phyloP scores from a whole-genome alignment of 2,888 invertebrate species.

The Drosophila flavopinicola region DNA sequence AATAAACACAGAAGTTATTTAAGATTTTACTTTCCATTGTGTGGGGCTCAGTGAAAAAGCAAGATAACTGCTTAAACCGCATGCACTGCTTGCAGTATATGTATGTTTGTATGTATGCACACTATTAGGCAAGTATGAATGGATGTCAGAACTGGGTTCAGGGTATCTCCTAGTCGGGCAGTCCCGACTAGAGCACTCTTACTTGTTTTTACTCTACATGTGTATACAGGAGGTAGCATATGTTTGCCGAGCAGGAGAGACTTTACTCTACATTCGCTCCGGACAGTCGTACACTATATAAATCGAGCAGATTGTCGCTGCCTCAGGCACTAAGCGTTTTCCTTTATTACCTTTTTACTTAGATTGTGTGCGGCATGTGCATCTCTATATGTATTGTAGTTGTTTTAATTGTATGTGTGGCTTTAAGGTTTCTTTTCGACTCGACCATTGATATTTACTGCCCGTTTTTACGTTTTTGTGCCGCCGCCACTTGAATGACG shows the following conservation, averaged over 20 bases:
- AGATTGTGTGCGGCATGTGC: conserved; percentile 26
- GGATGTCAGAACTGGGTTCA: too few species aligned
- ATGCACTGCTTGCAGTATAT: too few species aligned
- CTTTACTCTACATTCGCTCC: conserved; percentile 22
- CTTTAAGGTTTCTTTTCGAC: conserved; percentile 51
- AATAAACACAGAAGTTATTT: too few species aligned
- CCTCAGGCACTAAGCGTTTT: conserved; percentile 59
- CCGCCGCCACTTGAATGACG: conserved; percentile 27
- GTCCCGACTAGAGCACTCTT: too few species aligned
- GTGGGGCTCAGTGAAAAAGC: too few species aligned
- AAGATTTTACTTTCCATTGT: too few species aligned
- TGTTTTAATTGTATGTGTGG: conserved; percentile 28
- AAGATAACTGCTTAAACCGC: too few species aligned
- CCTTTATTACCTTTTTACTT: conserved; percentile 51
- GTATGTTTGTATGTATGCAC: too few species aligned
- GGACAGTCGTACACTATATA: conserved; percentile 1
- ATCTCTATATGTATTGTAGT: conserved; percentile 17
- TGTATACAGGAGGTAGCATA: conserved; percentile 12
- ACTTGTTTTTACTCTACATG: too few species aligned
- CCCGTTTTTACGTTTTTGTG: conserved; percentile 58
- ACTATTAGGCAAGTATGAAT: too few species aligned
- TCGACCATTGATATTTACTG: conserved; percentile 63
- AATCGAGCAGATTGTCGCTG: conserved; percentile 26
- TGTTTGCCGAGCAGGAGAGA: conserved; percentile 47
- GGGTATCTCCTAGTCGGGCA: too few species aligned